phyloP scores from a whole-genome alignment of 1,140 invertebrate species.

The Brachionus manjavacas region DNA sequence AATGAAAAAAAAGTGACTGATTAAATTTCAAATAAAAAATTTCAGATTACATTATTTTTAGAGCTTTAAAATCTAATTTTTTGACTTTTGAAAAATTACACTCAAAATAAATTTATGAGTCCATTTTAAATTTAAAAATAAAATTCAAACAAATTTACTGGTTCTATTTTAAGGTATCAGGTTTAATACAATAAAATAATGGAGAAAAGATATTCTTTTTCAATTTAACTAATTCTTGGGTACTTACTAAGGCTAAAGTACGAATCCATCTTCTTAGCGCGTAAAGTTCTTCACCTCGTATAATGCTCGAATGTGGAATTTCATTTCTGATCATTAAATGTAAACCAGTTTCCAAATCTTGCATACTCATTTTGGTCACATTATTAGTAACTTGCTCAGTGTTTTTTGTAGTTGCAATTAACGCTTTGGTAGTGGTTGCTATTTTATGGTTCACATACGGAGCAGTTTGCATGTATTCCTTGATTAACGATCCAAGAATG shows the following conservation, averaged over 20 bases:
- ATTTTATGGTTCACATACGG: background rate
- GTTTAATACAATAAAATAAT: background rate
- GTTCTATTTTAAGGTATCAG: too few relatives aligned
- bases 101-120: too few relatives aligned
- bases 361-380: background rate
- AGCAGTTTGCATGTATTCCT: background rate
- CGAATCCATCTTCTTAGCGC: background rate
- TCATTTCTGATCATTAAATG: constrained; percentile 5
- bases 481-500: background rate
- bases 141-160: too few relatives aligned
- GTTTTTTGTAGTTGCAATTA: background rate
- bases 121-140: too few relatives aligned
- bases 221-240: background rate
- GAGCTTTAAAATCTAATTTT: too few relatives aligned
- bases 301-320: background rate
- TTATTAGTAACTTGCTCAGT: background rate
- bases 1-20: too few relatives aligned
- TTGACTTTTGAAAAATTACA: too few relatives aligned
- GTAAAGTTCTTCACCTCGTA: background rate
- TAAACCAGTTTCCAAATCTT: constrained; percentile 16
- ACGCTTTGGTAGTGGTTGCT: background rate
- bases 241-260: background rate
- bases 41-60: too few relatives aligned
- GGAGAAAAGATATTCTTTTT: background rate
- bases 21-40: too few relatives aligned